phyloP scores from a whole-genome alignment of 2,113 vertebrate species.

The Erythrocebus patas region DNA sequence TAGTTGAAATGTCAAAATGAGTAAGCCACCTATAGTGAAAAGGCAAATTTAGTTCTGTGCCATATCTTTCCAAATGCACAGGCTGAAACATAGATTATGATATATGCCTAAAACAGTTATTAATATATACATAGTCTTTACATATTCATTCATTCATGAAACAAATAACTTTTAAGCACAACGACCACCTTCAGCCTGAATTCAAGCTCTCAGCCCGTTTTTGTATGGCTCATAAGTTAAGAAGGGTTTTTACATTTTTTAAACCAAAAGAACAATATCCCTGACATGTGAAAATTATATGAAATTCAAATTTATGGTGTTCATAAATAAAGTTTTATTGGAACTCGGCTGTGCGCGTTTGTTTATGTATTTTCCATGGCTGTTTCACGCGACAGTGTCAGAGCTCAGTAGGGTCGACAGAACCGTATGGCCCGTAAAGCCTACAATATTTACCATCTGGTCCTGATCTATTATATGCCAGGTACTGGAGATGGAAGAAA shows the following conservation, averaged over 20 bases:
- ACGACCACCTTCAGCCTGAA: neutral
- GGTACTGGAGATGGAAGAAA: neutral
- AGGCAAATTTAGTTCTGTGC: neutral
- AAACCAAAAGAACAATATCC: neutral
- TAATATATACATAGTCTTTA: neutral
- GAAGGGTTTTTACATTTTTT: neutral
- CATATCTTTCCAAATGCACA: neutral
- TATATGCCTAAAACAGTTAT: neutral
- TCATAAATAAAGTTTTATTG: conserved; percentile 18
- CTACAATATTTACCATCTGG: neutral
- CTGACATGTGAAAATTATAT: neutral
- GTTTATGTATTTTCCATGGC: neutral
- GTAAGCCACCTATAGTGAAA: neutral
- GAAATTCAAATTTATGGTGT: neutral
- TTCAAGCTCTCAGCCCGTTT: neutral
- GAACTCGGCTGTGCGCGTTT: rapidly evolving
- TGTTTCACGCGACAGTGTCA: neutral
- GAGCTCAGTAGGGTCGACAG: neutral
- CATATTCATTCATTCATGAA: neutral
- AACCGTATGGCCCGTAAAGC: neutral
- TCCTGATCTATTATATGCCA: neutral
- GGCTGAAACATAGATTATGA: neutral
- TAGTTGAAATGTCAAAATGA: neutral
- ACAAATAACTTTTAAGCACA: neutral
- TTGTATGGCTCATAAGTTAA: neutral